Evolutionary conservation across 2,113 vertebrate species (phyloP).

Genomic region (Cephalophus harveyi): DNA sequence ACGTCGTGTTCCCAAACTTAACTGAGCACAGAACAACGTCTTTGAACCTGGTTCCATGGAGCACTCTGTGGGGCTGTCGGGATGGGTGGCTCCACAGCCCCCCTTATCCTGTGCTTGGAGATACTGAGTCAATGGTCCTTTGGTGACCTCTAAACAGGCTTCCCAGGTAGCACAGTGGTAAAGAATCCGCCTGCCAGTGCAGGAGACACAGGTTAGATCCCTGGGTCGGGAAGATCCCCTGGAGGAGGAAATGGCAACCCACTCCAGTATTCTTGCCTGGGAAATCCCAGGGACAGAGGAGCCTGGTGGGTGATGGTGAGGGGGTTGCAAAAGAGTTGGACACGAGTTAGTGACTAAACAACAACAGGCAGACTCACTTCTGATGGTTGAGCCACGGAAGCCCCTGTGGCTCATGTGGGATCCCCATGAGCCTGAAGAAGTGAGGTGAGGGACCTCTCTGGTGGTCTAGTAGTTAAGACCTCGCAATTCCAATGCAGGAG

Average conservation of each 20-base stretch:
- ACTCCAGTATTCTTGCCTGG: not conserved
- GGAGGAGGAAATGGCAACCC: not conserved
- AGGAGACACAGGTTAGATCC: not conserved
- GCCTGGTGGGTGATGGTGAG: not conserved
- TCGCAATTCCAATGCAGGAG: not conserved
- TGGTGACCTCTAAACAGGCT: not conserved
- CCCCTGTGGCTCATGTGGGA: not conserved
- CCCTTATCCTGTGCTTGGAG: not conserved
- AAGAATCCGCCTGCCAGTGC: not conserved
- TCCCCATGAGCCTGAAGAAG: not conserved
- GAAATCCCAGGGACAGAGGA: not conserved
- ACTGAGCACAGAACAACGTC: not conserved
- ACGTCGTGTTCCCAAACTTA: not conserved
- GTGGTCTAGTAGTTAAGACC: not conserved
- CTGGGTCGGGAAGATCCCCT: not conserved
- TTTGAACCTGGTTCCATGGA: not conserved
- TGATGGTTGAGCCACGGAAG: not conserved
- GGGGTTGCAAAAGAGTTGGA: not conserved
- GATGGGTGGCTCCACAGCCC: rapidly evolving
- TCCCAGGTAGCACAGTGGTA: not conserved
- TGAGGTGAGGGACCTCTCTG: not conserved
- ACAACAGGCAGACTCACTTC: not conserved
- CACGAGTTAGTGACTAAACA: not conserved
- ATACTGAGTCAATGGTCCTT: not conserved
- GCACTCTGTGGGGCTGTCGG: not conserved